Evolutionary conservation across 2,888 invertebrate species (phyloP).

Genomic region (Volucella bombylans): DNA sequence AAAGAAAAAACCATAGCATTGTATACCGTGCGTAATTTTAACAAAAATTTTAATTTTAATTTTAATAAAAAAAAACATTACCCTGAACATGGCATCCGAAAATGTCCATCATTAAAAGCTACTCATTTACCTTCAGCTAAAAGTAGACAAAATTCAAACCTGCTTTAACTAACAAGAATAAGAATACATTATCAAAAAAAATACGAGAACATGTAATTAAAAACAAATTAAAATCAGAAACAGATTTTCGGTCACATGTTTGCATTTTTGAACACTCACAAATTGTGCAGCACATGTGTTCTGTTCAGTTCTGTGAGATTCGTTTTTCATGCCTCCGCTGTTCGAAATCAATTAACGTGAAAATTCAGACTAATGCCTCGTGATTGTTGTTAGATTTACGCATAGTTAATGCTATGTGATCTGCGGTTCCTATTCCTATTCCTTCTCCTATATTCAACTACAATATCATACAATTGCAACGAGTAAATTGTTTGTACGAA

Average conservation of each 20-base stretch:
- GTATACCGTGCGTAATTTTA: too few relatives aligned
- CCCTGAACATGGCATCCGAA: too few relatives aligned
- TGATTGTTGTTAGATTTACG: constrained; percentile 68
- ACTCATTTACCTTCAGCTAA: too few relatives aligned
- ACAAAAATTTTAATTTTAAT: too few relatives aligned
- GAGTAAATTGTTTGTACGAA: constrained; percentile 19
- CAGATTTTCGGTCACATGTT: constrained; percentile 58
- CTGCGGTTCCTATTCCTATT: constrained; percentile 46
- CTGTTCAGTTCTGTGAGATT: constrained; percentile 5
- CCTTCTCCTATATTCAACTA: constrained; percentile 27
- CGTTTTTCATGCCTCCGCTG: constrained; percentile 15
- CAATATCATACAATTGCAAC: constrained; percentile 4
- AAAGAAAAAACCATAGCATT: too few relatives aligned
- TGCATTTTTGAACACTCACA: constrained; percentile 12
- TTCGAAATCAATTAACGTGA: constrained; percentile 71
- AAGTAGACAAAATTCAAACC: too few relatives aligned
- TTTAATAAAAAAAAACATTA: too few relatives aligned
- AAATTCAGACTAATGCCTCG: constrained; percentile 66
- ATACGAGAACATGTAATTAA: constrained; percentile 4
- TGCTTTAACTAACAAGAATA: too few relatives aligned
- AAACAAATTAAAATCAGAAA: constrained; percentile 27
- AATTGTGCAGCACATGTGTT: constrained; percentile 53
- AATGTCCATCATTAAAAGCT: too few relatives aligned
- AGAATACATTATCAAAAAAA: too few relatives aligned
- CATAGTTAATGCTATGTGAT: constrained; percentile 61